Percentiles rank a stretch among this genome's conserved stretches.
phyloP scores from a whole-genome alignment of 2,113 vertebrate genomes.

The Charadrius vociferus region DNA sequence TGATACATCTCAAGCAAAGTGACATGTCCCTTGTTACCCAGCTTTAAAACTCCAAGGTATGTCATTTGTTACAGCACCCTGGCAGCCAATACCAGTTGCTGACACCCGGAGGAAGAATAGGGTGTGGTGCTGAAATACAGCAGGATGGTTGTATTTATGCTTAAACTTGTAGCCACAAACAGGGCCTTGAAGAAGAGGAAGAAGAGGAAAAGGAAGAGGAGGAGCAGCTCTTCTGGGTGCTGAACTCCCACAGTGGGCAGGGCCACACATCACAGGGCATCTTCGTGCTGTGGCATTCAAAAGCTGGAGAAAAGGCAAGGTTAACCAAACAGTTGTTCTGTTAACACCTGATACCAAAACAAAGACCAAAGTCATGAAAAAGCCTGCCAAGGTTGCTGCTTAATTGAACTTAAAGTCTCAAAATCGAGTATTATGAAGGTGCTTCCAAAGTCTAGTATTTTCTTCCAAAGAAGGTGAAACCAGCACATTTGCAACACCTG shows the following conservation, averaged over 20 bases:
- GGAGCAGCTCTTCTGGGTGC: not conserved
- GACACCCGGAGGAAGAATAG: not conserved
- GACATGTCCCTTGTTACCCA: not conserved
- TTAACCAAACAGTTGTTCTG: not conserved
- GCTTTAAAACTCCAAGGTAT: not conserved
- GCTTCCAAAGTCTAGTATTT: not conserved
- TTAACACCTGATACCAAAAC: not conserved
- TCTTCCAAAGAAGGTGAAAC: not conserved
- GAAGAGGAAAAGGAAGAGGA: not conserved
- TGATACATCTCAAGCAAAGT: not conserved
- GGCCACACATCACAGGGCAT: not conserved
- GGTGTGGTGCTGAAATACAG: not conserved
- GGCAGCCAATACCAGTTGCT: not conserved
- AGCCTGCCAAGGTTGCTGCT: rapidly evolving
- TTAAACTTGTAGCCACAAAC: not conserved
- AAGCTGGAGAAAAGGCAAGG: not conserved
- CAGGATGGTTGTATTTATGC: not conserved
- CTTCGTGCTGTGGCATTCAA: not conserved
- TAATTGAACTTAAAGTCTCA: not conserved
- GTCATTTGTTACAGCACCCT: not conserved
- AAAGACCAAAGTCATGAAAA: not conserved
- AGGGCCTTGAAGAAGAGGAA: not conserved
- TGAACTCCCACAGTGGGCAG: not conserved
- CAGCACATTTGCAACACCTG: not conserved
- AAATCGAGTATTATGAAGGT: not conserved